phyloP scores from a whole-genome alignment of 2,797 vertebrate species.

The Amazona finschi region DNA sequence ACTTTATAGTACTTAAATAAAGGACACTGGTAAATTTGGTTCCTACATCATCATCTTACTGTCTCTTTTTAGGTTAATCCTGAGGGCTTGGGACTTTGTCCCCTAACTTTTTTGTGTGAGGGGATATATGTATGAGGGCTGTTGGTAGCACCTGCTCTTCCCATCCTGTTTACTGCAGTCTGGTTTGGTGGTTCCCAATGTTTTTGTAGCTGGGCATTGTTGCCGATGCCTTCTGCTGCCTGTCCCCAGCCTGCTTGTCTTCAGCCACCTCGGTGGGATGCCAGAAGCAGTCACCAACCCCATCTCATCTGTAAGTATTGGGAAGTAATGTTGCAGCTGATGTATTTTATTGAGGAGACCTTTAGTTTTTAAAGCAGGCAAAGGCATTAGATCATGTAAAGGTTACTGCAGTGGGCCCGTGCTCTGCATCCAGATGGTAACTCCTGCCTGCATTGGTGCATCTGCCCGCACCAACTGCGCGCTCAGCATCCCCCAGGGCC shows the following conservation, averaged over 20 bases:
- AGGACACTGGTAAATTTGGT: background rate
- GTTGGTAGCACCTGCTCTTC: background rate
- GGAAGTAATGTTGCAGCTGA: background rate
- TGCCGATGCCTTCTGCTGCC: background rate
- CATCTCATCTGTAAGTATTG: background rate
- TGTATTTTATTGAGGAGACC: background rate
- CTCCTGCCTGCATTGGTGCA: background rate
- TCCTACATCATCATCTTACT: background rate
- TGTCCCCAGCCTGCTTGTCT: background rate
- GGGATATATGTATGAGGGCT: accelerated
- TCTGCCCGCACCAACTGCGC: accelerated
- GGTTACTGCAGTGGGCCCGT: background rate
- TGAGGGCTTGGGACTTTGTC: background rate
- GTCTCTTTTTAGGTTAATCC: background rate
- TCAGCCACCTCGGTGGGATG: background rate
- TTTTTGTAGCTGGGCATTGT: background rate
- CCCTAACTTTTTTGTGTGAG: background rate
- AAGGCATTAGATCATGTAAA: background rate
- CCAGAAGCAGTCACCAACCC: background rate
- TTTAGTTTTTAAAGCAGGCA: background rate
- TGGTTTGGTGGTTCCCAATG: background rate
- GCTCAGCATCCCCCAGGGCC: background rate
- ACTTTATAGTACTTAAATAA: slow-evolving; percentile 3
- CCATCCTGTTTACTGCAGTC: background rate
- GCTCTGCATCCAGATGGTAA: background rate